A percentile compares a stretch with the other conserved stretches of the same genome.
These are phyloP conservation scores for Eubucco bourcierii DNA, from an alignment of 2,113 vertebrate genomes.

Conservation along the genomic window DNA sequence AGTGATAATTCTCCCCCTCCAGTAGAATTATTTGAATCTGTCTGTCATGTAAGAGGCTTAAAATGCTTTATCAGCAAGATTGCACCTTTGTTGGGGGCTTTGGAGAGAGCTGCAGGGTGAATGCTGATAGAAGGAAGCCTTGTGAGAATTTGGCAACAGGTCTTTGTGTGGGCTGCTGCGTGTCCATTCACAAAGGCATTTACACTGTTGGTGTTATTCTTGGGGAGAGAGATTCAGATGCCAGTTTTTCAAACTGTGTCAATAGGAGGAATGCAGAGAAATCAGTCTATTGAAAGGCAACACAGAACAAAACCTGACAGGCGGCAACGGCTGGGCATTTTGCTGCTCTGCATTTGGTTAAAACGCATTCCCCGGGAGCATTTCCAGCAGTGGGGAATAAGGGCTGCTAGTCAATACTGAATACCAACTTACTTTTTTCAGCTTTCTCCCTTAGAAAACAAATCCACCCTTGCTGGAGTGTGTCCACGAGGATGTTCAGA, in stretches of 20 bases:
- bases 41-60: neutral
- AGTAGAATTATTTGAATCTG: neutral
- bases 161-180: neutral
- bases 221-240: neutral
- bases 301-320: neutral
- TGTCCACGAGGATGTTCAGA: too few relatives aligned
- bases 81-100: neutral
- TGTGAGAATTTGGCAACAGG: neutral
- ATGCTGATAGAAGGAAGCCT: neutral
- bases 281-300: neutral
- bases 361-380: neutral
- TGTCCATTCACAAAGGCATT: neutral
- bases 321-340: neutral
- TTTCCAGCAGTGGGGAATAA: neutral
- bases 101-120: neutral
- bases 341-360: neutral
- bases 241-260: neutral
- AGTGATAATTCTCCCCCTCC: neutral
- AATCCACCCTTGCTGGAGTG: neutral
- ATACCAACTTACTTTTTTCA: neutral
- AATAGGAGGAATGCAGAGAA: neutral
- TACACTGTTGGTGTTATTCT: neutral
- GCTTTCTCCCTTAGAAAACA: neutral
- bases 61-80: neutral
- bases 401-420: neutral